phyloP scores from a whole-genome alignment of 1,140 invertebrate species.

The Pinna nobilis region DNA sequence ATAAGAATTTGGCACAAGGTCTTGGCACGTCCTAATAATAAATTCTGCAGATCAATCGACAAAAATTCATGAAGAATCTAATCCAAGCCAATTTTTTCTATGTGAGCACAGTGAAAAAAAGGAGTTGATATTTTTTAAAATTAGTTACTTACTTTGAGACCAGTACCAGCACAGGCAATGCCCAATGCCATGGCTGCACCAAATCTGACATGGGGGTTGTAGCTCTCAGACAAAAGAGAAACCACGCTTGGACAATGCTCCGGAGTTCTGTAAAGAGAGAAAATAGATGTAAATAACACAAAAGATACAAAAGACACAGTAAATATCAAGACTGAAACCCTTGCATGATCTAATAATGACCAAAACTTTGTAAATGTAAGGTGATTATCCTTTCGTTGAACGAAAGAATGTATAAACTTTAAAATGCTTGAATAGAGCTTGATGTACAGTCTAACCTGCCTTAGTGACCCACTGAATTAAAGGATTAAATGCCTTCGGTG shows the following conservation, averaged over 20 bases:
- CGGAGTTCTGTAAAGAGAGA: conserved; percentile 82
- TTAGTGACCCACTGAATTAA: too few species aligned
- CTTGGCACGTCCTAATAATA: not conserved
- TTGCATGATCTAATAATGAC: too few species aligned
- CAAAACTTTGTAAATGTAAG: not conserved
- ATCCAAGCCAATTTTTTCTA: not conserved
- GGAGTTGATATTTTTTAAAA: not conserved
- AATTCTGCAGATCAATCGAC: not conserved
- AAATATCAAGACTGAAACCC: too few species aligned
- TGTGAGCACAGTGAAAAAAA: not conserved
- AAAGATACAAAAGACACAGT: too few species aligned
- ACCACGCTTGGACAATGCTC: conserved; percentile 98
- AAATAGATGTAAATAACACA: not conserved
- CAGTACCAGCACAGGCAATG: conserved; percentile 98
- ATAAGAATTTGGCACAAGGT: too few species aligned
- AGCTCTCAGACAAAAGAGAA: conserved; percentile 96
- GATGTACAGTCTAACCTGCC: too few species aligned
- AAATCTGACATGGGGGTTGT: conserved; percentile 99
- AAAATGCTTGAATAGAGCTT: too few species aligned
- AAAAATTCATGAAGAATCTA: not conserved
- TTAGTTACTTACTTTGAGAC: conserved; percentile 79
- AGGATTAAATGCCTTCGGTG: too few species aligned
- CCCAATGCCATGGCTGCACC: conserved; percentile 99
- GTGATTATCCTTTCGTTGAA: too few species aligned
- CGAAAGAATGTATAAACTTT: too few species aligned